Evolutionary conservation across 2,888 invertebrate genomes (phyloP), one percentile per base, ranked within the genome.

Genomic region (Lucinisca nassula): DNA sequence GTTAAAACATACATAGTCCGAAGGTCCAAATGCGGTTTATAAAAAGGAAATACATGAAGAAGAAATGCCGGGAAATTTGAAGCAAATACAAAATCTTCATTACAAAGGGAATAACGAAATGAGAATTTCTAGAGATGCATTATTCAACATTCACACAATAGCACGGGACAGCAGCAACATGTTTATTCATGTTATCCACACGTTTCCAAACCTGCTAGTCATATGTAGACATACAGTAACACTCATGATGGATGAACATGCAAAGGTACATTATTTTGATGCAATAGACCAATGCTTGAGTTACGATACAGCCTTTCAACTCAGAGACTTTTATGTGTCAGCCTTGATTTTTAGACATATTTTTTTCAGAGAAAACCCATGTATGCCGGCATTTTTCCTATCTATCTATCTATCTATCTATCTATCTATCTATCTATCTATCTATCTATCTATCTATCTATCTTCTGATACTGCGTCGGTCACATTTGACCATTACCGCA

Each of bases 231-330:
- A 61, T 30, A n/a, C n/a, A n/a, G n/a, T n/a, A n/a, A 27, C 61
- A 61, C 61, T 61, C 61, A 61, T 61, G 61, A 6, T 61, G 30
- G 61, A 61, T 61, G 61, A 61, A 61, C 61, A n/a, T n/a, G n/a
- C n/a, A n/a, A n/a, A n/a, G n/a, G n/a, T n/a, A n/a, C n/a, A n/a
- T n/a, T n/a, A n/a, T 61, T 27, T 61, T 61, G 61, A 61, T 61
- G 30, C 61, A 8, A 61, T 30, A 17, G 30, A 61, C 24, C 61
- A 24, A 61, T 61, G 61, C 32, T 30, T 61, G 3, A 61, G 30
- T 30, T 61, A 61, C 27, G 61, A 61, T 30, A 61, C 61, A 27
- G 30, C 61, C 4, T 61, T 61, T 17, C 61, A 61, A 8, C 30
- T 61, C 24, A 30, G 61, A 61, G 61, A 61, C n/a, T 61, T 61